Percentiles rank a stretch among this genome's conserved stretches.
Evolutionary conservation across 2,113 vertebrate genomes (phyloP).

Genomic region (Camelus dromedarius): DNA sequence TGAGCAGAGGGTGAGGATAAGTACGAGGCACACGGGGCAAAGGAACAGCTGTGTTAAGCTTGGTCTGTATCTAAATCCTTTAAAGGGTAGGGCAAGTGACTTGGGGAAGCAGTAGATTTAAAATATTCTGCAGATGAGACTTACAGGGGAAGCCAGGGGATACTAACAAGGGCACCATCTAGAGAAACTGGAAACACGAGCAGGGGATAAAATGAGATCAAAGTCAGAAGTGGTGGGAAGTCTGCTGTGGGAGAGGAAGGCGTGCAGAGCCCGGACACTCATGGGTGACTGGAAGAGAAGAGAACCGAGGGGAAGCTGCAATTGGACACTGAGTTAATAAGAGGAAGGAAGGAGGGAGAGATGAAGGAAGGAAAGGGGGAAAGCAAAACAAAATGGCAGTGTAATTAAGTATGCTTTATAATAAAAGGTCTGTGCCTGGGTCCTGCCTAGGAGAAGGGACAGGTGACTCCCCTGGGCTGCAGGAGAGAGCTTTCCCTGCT

Average conservation of each 20-base stretch:
- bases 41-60: not conserved
- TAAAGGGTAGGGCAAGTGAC: constrained; percentile 4
- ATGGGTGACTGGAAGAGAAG: not conserved
- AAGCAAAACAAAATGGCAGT: not conserved
- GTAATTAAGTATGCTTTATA: not conserved
- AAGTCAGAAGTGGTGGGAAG: constrained; percentile 8
- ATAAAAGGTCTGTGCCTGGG: not conserved
- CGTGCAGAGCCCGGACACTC: not conserved
- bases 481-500: constrained; percentile 1
- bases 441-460: not conserved
- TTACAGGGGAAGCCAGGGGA: not conserved
- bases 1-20: constrained; percentile 20
- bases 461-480: not conserved
- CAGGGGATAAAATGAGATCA: constrained; percentile 64
- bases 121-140: constrained; percentile 32
- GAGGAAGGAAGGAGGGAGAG: not conserved
- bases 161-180: constrained; percentile 51
- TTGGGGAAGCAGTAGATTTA: not conserved
- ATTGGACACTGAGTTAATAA: not conserved
- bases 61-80: constrained; percentile 55
- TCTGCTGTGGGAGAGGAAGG: not conserved
- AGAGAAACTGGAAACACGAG: constrained; percentile 53
- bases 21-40: not conserved
- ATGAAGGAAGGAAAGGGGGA: not conserved
- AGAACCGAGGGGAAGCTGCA: not conserved